These are phyloP conservation scores for rat (Rattus norvegicus) DNA, from an alignment of 2,113 vertebrate species.

Conservation along the genomic window DNA sequence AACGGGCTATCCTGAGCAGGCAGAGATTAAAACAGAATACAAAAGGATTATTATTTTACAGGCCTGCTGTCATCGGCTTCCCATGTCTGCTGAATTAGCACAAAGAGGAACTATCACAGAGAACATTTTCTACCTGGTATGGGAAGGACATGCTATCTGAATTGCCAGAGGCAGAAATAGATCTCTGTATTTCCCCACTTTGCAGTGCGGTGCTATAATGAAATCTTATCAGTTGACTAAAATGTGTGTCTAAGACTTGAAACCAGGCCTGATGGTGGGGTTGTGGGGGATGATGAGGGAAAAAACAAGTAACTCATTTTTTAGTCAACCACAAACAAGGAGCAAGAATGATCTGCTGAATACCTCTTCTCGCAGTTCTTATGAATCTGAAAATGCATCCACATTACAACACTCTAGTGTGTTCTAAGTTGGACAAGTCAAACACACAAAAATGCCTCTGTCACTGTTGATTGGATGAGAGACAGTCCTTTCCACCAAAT, in stretches of 20 bases:
- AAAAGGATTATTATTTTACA: neutral
- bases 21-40: neutral
- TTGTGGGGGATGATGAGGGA: neutral
- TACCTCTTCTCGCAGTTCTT: neutral
- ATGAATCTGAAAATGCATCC: neutral
- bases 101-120: neutral
- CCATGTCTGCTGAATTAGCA: neutral
- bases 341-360: neutral
- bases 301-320: neutral
- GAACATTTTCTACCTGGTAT: neutral
- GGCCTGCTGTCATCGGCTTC: constrained; percentile 6
- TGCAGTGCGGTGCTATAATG: neutral
- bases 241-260: neutral
- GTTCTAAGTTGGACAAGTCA: neutral
- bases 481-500: neutral
- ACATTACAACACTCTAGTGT: neutral
- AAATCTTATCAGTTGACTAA: neutral
- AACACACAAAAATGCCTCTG: neutral
- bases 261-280: neutral
- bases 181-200: constrained; percentile 43
- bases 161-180: neutral
- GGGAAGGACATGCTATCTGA: neutral
- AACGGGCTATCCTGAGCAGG: neutral
- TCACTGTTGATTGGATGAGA: neutral
- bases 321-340: neutral